These are phyloP conservation scores for Oligia strigilis DNA, from an alignment of 2,888 invertebrate genomes.

Conservation along the genomic window DNA sequence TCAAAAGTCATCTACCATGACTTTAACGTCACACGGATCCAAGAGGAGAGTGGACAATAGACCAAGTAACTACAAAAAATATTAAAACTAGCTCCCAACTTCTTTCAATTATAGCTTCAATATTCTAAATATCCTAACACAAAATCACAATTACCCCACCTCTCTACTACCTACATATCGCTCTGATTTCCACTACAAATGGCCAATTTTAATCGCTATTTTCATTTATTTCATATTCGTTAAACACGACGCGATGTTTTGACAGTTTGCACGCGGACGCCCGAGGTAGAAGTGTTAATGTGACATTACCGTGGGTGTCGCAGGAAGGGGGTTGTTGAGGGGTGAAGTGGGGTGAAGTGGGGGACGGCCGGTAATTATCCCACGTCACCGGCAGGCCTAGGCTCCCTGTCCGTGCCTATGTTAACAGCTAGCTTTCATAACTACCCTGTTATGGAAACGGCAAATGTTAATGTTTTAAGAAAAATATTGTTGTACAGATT, in stretches of 20 bases:
- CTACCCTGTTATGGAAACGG: conserved; percentile 64
- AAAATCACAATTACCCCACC: conserved; percentile 27
- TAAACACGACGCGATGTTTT: conserved; percentile 85
- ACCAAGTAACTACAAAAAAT: conserved; percentile 1
- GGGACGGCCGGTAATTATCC: conserved; percentile 87
- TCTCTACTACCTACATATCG: background rate
- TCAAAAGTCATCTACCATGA: too few species aligned
- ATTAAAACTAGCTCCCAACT: background rate
- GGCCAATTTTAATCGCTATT: conserved; percentile 67
- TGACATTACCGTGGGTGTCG: conserved; percentile 83
- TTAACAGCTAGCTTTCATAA: conserved; percentile 76
- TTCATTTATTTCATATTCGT: conserved; percentile 83
- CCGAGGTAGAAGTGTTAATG: conserved; percentile 87
- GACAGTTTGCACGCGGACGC: conserved; percentile 83
- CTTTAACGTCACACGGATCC: too few species aligned
- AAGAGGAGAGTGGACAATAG: background rate
- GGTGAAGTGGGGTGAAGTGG: conserved; percentile 58
- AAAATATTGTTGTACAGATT: conserved; percentile 4
- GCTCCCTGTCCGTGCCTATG: conserved; percentile 82
- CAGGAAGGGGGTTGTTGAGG: conserved; percentile 44
- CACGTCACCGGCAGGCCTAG: conserved; percentile 89
- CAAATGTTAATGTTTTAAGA: conserved; percentile 45
- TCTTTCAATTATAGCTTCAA: background rate
- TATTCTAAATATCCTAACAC: conserved; percentile 36
- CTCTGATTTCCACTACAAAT: conserved; percentile 39